These are phyloP conservation scores for Paramormyrops kingsleyae DNA, from an alignment of 2,113 vertebrate genomes.

Conservation along the genomic window DNA sequence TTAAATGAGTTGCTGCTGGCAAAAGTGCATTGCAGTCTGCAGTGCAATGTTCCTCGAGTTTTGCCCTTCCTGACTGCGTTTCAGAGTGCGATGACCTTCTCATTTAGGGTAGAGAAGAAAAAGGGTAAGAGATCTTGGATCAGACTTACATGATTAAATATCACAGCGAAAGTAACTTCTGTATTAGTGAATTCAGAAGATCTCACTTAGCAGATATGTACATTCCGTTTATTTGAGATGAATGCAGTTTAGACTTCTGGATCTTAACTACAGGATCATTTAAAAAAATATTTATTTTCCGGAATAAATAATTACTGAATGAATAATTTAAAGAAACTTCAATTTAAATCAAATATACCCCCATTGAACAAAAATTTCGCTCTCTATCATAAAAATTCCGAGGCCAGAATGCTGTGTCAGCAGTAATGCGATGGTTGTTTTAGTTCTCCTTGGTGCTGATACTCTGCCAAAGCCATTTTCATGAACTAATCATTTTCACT, in stretches of 20 bases:
- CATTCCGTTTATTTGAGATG: background rate
- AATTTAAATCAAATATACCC: background rate
- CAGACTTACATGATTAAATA: background rate
- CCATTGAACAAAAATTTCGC: background rate
- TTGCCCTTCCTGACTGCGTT: background rate
- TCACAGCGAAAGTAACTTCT: background rate
- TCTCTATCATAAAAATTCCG: background rate
- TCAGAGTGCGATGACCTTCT: background rate
- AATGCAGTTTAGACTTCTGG: background rate
- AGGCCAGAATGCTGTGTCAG: background rate
- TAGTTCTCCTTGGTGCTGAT: constrained; percentile 71
- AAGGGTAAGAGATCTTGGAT: background rate
- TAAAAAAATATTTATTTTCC: background rate
- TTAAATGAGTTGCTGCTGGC: background rate
- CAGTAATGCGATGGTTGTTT: background rate
- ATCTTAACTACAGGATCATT: background rate
- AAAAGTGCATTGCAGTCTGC: background rate
- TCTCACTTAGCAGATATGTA: background rate
- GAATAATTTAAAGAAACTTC: background rate
- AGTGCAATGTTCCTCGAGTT: background rate
- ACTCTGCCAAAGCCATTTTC: constrained; percentile 31
- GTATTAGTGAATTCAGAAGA: background rate
- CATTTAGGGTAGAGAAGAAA: background rate
- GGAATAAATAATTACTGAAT: background rate
- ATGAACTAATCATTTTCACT: constrained; percentile 22